Percentiles rank a stretch among this genome's conserved stretches.
Conservation (phyloP, 2,113 vertebrate genomes). For the Clarias macrocephalus region DNA sequence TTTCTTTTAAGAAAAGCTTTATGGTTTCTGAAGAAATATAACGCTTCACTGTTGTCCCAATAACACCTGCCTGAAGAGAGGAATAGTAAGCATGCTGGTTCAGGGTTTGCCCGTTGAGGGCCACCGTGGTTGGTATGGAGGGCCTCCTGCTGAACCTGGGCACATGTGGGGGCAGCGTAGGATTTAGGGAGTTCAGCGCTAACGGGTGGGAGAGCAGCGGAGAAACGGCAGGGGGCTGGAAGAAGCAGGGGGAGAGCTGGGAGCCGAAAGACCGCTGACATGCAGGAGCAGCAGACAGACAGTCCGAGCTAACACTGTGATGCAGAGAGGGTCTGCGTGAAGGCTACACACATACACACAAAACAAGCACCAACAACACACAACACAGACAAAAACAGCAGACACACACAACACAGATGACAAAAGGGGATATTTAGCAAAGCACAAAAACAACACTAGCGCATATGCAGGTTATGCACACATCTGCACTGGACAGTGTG, state of each 20-base stretch:
- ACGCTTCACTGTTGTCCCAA: background rate
- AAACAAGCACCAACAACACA: background rate
- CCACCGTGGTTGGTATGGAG: slow-evolving; percentile 32
- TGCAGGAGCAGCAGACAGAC: slow-evolving; percentile 57
- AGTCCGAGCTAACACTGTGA: slow-evolving; percentile 56
- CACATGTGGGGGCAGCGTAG: slow-evolving; percentile 34
- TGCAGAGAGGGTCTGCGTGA: slow-evolving; percentile 48
- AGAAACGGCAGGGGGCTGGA: slow-evolving; percentile 21
- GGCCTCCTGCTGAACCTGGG: slow-evolving; percentile 36
- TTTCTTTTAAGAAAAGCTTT: background rate
- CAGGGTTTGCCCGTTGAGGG: slow-evolving; percentile 19
- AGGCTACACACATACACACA: slow-evolving; percentile 46
- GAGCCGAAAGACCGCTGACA: slow-evolving; percentile 37
- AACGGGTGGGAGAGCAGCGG: slow-evolving; percentile 33
- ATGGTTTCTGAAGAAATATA: background rate
- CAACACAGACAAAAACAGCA: slow-evolving; percentile 17
- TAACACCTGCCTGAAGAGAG: slow-evolving; percentile 53
- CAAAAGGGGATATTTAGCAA: slow-evolving; percentile 27
- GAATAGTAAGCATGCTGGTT: slow-evolving; percentile 34
- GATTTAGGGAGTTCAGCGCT: slow-evolving; percentile 30
- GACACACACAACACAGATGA: slow-evolving; percentile 32
- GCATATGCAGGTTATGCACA: slow-evolving; percentile 7
- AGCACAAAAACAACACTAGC: slow-evolving; percentile 11
- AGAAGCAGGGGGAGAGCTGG: slow-evolving; percentile 45
- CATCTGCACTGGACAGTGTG: background rate